phyloP scores from a whole-genome alignment of 2,888 invertebrate species.

The Plebejus argus region DNA sequence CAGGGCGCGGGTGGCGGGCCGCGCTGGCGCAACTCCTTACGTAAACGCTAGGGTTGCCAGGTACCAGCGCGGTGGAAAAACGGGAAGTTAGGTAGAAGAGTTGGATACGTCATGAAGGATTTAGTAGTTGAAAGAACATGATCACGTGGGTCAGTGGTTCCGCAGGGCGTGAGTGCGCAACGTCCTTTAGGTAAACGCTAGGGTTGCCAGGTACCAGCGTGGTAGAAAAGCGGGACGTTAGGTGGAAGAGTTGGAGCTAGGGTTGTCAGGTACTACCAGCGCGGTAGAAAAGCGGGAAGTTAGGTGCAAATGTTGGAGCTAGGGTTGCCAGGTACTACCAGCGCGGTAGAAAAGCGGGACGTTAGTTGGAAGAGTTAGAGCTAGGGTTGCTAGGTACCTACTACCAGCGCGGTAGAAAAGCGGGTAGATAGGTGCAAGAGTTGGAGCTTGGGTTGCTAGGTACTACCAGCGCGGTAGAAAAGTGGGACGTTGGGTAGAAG shows the following conservation, averaged over 20 bases:
- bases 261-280: neutral
- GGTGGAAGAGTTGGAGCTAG: neutral
- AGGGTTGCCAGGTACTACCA: neutral
- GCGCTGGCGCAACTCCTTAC: conserved; percentile 78
- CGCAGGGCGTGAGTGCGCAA: conserved; percentile 72
- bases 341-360: neutral
- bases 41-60: conserved; percentile 52
- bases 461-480: neutral
- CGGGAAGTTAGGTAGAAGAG: no score
- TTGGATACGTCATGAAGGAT: no score
- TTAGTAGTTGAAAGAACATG: no score
- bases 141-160: conserved; percentile 68
- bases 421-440: no score
- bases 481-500: neutral
- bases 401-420: neutral
- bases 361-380: neutral
- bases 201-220: neutral
- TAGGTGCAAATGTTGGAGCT: neutral
- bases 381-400: neutral
- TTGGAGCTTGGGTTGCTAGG: neutral
- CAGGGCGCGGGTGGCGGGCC: conserved; percentile 60
- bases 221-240: neutral
- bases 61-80: neutral
- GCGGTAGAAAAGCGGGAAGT: neutral
- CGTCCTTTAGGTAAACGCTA: conserved; percentile 72